phyloP scores from a whole-genome alignment of 2,888 invertebrate species.

The Hemicrepidius hirtus region DNA sequence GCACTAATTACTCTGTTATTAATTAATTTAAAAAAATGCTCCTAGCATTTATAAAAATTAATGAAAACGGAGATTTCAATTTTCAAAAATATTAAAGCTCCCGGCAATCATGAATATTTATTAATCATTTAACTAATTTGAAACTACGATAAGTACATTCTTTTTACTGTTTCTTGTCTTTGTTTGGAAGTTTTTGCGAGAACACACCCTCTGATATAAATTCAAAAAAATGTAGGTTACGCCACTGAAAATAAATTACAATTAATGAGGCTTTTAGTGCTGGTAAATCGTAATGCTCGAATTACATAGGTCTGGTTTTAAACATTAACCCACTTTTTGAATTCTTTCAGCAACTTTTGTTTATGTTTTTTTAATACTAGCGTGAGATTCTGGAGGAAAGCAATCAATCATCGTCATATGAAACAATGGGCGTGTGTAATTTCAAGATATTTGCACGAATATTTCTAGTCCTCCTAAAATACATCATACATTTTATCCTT shows the following conservation, averaged over 20 bases:
- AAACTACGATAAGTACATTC: too few relatives aligned
- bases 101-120: too few relatives aligned
- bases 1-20: neutral
- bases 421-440: constrained; percentile 16
- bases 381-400: neutral
- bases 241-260: constrained; percentile 13
- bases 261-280: constrained; percentile 41
- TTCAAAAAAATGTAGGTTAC: neutral
- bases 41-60: too few relatives aligned
- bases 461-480: neutral
- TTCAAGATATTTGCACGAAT: neutral
- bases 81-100: too few relatives aligned
- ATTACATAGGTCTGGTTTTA: constrained; percentile 15
- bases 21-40: too few relatives aligned
- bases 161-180: too few relatives aligned
- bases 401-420: constrained; percentile 27
- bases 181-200: neutral
- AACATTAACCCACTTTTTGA: constrained; percentile 38
- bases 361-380: neutral
- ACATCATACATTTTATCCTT: neutral
- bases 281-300: constrained; percentile 16
- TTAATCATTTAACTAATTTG: too few relatives aligned
- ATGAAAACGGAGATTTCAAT: too few relatives aligned
- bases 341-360: constrained; percentile 10
- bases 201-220: neutral